Base-by-base conservation (phyloP, 2,888 invertebrate genomes). In the Gastrophysa polygoni region DNA sequence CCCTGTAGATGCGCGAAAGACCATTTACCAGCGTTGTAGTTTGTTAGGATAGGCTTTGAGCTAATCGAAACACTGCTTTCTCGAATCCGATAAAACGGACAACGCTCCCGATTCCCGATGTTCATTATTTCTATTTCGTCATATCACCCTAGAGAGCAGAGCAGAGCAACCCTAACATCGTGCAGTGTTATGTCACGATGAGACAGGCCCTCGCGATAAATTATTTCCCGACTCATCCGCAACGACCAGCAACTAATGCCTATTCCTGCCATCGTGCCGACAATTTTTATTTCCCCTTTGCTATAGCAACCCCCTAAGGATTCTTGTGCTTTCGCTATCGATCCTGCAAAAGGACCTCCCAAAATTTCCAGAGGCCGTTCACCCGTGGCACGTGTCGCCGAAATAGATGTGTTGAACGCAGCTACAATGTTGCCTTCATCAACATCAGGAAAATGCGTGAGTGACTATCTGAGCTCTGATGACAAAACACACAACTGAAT, bases 341-440 rank as follows among this genome's bases (percentile, higher is more conserved):
- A 67, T 67, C 63, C 57, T 54, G 51, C 38, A 20, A 52, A 51
- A 68, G 63, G 64, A 61, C 68, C 68, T 64, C 60, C 63, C 56
- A 70, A 70, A 61, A 54, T 62, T 62, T 57, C 54, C 54, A 49
- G 64, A 68, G 73, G 72, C 76, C 75, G 68, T 68, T 65, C 75
- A 76, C 75, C 71, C 43, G 57, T 61, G 68, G 43, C 21, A 28
- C 21, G 10, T 24, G 24, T 1, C 18, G 2, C 24, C 24, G 3
- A 24, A 24, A 32, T 2, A 29, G 5, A n/a, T 17, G 5, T 14
- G 46, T 11, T 1, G 11, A 18, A 34, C 32, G 34, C 51, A 10
- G 1, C 8, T 18, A 32, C 32, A 32, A n/a, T 29, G 16, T 48
- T 48, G 48, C 14, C 28, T 6, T 7, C 8, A 28, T 21, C 44